phyloP scores from a whole-genome alignment of 2,797 vertebrate genomes.

The Propithecus deckenii region DNA sequence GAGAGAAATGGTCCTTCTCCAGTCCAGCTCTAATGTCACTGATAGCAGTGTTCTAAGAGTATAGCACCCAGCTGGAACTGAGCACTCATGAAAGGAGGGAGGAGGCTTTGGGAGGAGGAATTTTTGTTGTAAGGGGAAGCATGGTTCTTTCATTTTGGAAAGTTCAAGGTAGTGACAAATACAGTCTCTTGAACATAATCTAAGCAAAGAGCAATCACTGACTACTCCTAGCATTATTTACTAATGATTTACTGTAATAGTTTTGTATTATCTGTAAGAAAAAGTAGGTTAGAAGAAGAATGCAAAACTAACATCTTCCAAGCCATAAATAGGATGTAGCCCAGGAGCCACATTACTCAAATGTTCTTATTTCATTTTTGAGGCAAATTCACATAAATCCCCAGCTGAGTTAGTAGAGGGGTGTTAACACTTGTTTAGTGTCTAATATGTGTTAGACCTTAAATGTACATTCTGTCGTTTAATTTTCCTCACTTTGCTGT shows the following conservation, averaged over 20 bases:
- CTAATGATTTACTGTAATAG: constrained; percentile 33
- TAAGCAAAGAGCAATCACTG: constrained; percentile 34
- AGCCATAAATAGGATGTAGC: constrained; percentile 1
- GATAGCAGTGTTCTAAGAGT: background rate
- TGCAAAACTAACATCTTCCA: constrained; percentile 33
- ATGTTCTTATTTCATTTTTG: constrained; percentile 43
- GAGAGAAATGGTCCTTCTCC: constrained; percentile 26
- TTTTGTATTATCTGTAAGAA: constrained; percentile 45
- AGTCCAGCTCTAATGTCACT: background rate
- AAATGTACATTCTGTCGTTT: constrained; percentile 10
- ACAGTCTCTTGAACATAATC: constrained; percentile 2
- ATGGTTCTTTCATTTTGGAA: constrained; percentile 19
- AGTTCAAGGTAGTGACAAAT: constrained; percentile 35
- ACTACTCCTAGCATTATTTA: constrained; percentile 32
- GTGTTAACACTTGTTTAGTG: background rate
- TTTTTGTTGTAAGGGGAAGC: constrained; percentile 5
- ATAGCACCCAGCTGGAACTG: background rate
- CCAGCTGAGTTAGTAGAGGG: background rate
- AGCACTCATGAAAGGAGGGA: background rate
- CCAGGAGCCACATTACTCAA: background rate
- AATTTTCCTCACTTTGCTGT: background rate
- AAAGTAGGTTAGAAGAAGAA: background rate
- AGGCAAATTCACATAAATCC: constrained; percentile 29
- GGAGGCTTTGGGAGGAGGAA: background rate
- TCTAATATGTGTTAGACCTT: background rate